Evolutionary conservation across 2,888 invertebrate species (phyloP), one percentile per base, ranked within the genome.

Genomic region (Drosophila fungiperda): DNA sequence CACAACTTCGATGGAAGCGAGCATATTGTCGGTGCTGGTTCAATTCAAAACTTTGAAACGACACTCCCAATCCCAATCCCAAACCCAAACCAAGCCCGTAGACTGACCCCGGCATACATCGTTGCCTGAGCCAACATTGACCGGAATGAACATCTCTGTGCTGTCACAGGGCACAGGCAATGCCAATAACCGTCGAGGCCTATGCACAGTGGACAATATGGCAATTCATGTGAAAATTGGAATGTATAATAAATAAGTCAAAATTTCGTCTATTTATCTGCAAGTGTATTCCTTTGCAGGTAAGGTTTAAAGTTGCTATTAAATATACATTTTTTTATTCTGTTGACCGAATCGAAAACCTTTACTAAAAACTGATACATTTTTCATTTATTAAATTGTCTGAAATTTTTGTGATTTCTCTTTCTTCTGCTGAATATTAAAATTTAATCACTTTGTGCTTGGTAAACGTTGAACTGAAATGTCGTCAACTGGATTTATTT

Each of bases 101-200:
- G 64, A 60, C 72, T 80, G 83, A 69, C 72, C 58, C 74, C 60
- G 76, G 65, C 63, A 90, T 74, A 86, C 88, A 88, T 87, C 90
- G 83, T 73, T 86, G 90, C 49, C 60, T 77, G 65, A 68, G 76
- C 86, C 81, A 88, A 88, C 87, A 85, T 70, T 68, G 62, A 58
- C 66, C 73, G 63, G 81, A 77, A 65, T 79, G 60, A 66, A 59
- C 76, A 80, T 64, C 68, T 75, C 71, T 55, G 71, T 68, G 58
- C 53, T 66, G 67, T 68, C 66, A 59, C 64, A 62, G 67, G 60
- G 52, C 57, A 42, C 65, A 55, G 60, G 68, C 61, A 73, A 61
- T 66, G 74, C 59, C 67, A 70, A 48, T 55, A 53, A 35, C 52
- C 54, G 45, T 26, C 40, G 33, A 40, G 58, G 57, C 35, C 36